Evolutionary conservation across 1,140 invertebrate species (phyloP).

Genomic region (Antheraea mylitta): DNA sequence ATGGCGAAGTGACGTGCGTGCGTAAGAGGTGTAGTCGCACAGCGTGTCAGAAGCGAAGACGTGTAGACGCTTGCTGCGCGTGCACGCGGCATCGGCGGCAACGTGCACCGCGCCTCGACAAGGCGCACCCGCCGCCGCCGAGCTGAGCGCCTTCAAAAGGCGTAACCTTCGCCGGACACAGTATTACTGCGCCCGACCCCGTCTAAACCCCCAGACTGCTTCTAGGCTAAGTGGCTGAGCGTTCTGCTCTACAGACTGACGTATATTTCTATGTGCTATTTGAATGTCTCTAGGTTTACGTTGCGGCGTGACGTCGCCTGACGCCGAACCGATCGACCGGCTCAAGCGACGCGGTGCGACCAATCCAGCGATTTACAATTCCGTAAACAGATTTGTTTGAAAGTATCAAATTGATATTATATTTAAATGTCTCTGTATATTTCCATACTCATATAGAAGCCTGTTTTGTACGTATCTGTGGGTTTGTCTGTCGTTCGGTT

Average conservation of each 20-base stretch:
- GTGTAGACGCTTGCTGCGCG: conserved; percentile 61
- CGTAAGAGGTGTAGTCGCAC: conserved; percentile 87
- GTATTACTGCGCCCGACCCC: conserved; percentile 28
- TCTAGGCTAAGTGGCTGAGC: conserved; percentile 56
- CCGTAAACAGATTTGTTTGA: not conserved
- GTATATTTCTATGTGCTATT: conserved; percentile 67
- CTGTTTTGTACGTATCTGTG: not conserved
- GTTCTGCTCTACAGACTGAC: conserved; percentile 70
- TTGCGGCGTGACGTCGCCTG: conserved; percentile 17
- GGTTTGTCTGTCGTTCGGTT: conserved; percentile 14
- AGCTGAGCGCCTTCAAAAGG: conserved; percentile 42
- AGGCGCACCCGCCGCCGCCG: conserved; percentile 33
- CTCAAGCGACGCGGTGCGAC: not conserved
- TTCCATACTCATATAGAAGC: not conserved
- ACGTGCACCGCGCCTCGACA: conserved; percentile 36
- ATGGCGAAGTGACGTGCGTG: conserved; percentile 88
- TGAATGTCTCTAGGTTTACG: conserved; percentile 52
- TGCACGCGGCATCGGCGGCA: conserved; percentile 68
- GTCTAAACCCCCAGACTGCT: conserved; percentile 39
- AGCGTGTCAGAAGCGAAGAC: conserved; percentile 79
- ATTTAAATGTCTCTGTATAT: not conserved
- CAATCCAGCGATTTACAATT: not conserved
- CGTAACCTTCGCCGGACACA: conserved; percentile 18
- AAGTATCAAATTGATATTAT: not conserved
- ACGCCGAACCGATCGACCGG: conserved; percentile 14